phyloP scores from a whole-genome alignment of 1,140 invertebrate genomes.

The Plutomurus gul region DNA sequence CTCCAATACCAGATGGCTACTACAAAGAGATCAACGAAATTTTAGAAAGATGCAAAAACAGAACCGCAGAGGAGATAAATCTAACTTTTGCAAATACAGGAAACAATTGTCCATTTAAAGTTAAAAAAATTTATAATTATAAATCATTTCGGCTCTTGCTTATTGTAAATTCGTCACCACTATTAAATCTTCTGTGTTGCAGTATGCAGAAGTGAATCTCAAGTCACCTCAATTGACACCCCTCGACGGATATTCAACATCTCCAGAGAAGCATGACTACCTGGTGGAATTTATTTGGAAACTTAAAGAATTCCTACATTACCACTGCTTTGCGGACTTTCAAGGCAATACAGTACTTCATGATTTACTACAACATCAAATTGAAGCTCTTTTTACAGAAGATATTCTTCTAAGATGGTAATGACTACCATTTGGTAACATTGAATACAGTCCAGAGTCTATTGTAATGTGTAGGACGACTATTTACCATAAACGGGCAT shows the following conservation, averaged over 20 bases:
- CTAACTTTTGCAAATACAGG: background rate
- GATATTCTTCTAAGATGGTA: constrained; percentile 42
- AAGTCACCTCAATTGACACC: background rate
- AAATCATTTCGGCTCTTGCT: background rate
- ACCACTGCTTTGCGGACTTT: constrained; percentile 38
- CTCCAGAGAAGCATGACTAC: constrained; percentile 35
- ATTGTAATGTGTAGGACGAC: too few species aligned
- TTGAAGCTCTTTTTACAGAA: constrained; percentile 36
- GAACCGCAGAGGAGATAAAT: too few species aligned
- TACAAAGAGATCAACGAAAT: background rate
- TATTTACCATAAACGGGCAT: too few species aligned
- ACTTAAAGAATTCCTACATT: constrained; percentile 35
- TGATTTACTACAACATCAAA: constrained; percentile 33
- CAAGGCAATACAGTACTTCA: constrained; percentile 1
- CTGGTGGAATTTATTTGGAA: constrained; percentile 38
- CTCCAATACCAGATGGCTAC: background rate
- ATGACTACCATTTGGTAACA: background rate
- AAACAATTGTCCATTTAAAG: background rate
- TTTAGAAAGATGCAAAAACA: background rate
- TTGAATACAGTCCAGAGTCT: too few species aligned
- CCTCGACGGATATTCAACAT: background rate
- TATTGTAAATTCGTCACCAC: background rate
- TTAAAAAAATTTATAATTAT: background rate
- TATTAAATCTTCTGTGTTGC: background rate
- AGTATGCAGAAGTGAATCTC: background rate